phyloP scores from a whole-genome alignment of 23 tunicate genomes.

The Diplosoma virens region DNA sequence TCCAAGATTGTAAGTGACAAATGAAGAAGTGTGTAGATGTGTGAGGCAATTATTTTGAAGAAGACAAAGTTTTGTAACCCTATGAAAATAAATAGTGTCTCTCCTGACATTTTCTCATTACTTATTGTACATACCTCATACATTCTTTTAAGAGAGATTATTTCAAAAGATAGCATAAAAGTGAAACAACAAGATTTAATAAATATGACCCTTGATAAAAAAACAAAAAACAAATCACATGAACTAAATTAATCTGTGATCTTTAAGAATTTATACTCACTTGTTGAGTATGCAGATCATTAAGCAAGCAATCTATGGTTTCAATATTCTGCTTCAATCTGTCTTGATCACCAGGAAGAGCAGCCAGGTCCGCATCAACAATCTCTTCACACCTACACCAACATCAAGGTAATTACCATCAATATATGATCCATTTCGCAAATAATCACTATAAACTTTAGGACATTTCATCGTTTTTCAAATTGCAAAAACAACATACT shows the following conservation, averaged over 20 bases:
- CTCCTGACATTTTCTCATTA: slow-evolving; percentile 25
- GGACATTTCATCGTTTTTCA: no score
- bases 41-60: slow-evolving; percentile 14
- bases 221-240: no score
- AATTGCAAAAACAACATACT: slow-evolving; percentile 48
- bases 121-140: slow-evolving; percentile 21
- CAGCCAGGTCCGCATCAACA: slow-evolving; percentile 50
- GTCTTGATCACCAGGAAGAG: slow-evolving; percentile 86
- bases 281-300: slow-evolving; percentile 25
- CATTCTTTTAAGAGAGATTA: no score
- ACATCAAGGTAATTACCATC: no score
- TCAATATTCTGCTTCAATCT: slow-evolving; percentile 54
- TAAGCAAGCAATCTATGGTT: slow-evolving; percentile 36
- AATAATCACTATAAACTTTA: no score
- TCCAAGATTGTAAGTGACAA: neutral
- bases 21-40: slow-evolving; percentile 19
- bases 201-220: no score
- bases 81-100: slow-evolving; percentile 15
- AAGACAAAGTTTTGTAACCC: slow-evolving; percentile 2
- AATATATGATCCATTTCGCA: no score
- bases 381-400: slow-evolving; percentile 55
- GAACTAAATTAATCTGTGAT: no score
- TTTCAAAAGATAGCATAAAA: no score
- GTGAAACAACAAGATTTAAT: no score
- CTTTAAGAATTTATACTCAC: slow-evolving; percentile 15